phyloP scores from a whole-genome alignment of 2,888 invertebrate genomes.

The Torymus aiolomorphi region DNA sequence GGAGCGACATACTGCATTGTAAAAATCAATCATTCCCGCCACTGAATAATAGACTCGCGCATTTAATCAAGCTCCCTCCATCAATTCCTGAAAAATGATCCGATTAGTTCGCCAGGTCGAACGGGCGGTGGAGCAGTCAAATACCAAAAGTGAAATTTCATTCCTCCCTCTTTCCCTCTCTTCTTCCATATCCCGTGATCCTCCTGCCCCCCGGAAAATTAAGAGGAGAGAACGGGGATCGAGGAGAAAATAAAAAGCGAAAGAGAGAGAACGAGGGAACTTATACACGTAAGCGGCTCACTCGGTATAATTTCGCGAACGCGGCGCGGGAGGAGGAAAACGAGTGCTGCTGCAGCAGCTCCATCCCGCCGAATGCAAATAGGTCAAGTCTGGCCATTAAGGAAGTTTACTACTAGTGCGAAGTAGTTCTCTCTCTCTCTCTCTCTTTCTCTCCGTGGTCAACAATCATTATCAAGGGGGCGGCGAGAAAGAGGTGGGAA shows the following conservation, averaged over 20 bases:
- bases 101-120: background rate
- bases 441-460: constrained; percentile 18
- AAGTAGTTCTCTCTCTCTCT: constrained; percentile 25
- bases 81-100: constrained; percentile 18
- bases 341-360: constrained; percentile 27
- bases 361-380: constrained; percentile 41
- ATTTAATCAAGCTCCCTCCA: constrained; percentile 11
- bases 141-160: background rate
- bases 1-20: no score
- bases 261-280: constrained; percentile 19
- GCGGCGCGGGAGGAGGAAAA: background rate
- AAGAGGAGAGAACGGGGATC: background rate
- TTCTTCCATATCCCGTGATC: background rate
- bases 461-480: constrained; percentile 44
- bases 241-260: background rate
- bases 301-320: constrained; percentile 41
- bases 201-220: constrained; percentile 1
- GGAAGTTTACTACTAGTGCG: constrained; percentile 41
- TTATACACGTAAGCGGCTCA: constrained; percentile 42
- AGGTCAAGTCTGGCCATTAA: constrained; percentile 48
- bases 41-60: constrained; percentile 10
- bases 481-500: background rate
- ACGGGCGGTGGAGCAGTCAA: background rate
- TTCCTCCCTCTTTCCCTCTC: background rate
- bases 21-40: no score